These are phyloP conservation scores for Drepanosiphum platanoidis DNA, from an alignment of 2,888 invertebrate genomes.

Conservation along the genomic window DNA sequence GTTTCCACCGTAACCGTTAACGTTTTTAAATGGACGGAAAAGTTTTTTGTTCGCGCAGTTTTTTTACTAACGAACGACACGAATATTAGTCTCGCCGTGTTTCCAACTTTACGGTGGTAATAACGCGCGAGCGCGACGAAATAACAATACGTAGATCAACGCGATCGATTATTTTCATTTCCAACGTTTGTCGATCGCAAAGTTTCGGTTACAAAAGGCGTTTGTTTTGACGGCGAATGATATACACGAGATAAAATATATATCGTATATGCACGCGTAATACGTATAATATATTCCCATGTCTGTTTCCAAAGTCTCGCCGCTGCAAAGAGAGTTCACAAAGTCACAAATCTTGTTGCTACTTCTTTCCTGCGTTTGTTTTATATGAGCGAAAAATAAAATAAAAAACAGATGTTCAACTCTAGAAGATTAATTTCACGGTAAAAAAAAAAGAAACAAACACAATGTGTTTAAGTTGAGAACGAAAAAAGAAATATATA, in stretches of 20 bases:
- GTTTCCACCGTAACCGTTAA: no score
- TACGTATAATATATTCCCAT: no score
- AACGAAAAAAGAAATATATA: no score
- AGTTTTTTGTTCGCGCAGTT: not conserved
- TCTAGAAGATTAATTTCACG: not conserved
- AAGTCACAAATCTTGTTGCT: slow-evolving; percentile 11
- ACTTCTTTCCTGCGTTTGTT: not conserved
- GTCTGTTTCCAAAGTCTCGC: not conserved
- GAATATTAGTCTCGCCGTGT: not conserved
- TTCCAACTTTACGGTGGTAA: not conserved
- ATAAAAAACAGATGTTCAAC: not conserved
- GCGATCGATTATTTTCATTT: slow-evolving; percentile 27
- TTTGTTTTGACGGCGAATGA: slow-evolving; percentile 21
- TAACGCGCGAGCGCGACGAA: not conserved
- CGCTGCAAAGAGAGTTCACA: not conserved
- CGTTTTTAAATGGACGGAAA: not conserved
- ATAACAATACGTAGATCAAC: slow-evolving; percentile 14
- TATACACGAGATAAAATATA: no score
- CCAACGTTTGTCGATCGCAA: not conserved
- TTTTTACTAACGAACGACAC: not conserved
- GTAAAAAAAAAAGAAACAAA: not conserved
- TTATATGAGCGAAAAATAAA: not conserved
- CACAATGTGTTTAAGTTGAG: not conserved
- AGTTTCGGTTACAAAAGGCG: not conserved
- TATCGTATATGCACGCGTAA: no score